These are phyloP conservation scores for Aix galericulata DNA, from an alignment of 2,113 vertebrate species.

Conservation along the genomic window DNA sequence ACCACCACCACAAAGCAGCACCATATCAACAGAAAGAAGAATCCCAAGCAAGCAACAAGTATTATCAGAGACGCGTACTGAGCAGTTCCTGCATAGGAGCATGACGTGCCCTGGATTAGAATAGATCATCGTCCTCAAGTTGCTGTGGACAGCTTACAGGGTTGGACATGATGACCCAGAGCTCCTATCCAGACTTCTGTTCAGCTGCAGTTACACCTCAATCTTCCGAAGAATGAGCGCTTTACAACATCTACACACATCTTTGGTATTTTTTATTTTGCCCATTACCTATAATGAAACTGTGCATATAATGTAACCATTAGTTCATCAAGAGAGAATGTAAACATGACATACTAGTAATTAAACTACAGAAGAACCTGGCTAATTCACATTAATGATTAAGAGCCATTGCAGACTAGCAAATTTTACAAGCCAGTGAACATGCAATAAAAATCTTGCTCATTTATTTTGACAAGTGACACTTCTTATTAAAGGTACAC, in stretches of 20 bases:
- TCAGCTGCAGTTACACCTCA: rapidly evolving
- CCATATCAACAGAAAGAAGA: neutral
- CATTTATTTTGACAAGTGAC: slow-evolving; percentile 58
- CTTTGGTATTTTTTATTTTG: neutral
- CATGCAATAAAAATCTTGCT: slow-evolving; percentile 39
- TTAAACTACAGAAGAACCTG: slow-evolving; percentile 57
- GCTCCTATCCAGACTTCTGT: rapidly evolving
- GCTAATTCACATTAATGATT: slow-evolving; percentile 50
- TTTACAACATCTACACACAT: neutral
- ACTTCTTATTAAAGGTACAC: slow-evolving; percentile 34
- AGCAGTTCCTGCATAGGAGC: rapidly evolving
- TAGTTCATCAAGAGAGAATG: slow-evolving; percentile 43
- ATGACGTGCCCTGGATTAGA: rapidly evolving
- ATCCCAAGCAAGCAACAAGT: rapidly evolving
- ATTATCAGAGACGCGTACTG: rapidly evolving
- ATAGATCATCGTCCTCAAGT: neutral
- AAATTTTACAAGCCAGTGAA: slow-evolving; percentile 50
- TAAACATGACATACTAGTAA: slow-evolving; percentile 60
- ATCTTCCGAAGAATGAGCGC: neutral
- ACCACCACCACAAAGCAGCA: neutral
- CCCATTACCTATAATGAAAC: neutral
- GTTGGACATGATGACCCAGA: neutral
- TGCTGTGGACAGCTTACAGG: neutral
- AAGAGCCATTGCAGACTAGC: slow-evolving; percentile 54
- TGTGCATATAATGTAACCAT: neutral